phyloP scores from a whole-genome alignment of 2,888 invertebrate genomes.

The Rhogogaster chlorosoma region DNA sequence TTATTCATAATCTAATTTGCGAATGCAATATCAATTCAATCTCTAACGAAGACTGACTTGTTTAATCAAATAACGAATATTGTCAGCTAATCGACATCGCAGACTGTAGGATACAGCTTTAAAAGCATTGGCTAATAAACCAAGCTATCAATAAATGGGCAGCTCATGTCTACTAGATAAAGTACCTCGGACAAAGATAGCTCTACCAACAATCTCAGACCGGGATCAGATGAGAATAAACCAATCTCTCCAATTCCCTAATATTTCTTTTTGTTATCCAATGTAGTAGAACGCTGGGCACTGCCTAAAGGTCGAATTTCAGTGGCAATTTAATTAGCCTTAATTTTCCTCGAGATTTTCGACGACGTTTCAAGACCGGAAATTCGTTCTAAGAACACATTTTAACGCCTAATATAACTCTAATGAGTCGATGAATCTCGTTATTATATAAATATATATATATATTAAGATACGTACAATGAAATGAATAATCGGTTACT shows the following conservation, averaged over 20 bases:
- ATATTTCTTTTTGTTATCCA: background rate
- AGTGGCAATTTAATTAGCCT: slow-evolving; percentile 14
- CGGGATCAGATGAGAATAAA: slow-evolving; percentile 33
- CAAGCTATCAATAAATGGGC: slow-evolving; percentile 63
- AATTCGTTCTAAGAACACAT: background rate
- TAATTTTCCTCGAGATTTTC: background rate
- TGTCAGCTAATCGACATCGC: slow-evolving; percentile 11
- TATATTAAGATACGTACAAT: background rate
- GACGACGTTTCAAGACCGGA: background rate
- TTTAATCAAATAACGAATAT: slow-evolving; percentile 41
- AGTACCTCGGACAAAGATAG: slow-evolving; percentile 10
- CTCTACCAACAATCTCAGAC: slow-evolving; percentile 6
- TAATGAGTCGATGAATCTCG: background rate
- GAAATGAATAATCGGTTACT: background rate
- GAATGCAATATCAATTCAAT: background rate
- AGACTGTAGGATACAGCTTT: slow-evolving; percentile 56
- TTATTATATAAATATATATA: background rate
- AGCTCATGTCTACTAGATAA: slow-evolving; percentile 17
- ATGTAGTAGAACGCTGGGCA: background rate
- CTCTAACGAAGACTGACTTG: slow-evolving; percentile 26
- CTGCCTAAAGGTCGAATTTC: slow-evolving; percentile 8
- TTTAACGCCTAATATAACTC: background rate
- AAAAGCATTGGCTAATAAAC: slow-evolving; percentile 75
- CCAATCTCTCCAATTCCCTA: background rate
- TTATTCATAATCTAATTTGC: background rate